Percentiles rank a stretch among this genome's conserved stretches.
Evolutionary conservation across 2,113 vertebrate species (phyloP).

Genomic region (Trachemys scripta): DNA sequence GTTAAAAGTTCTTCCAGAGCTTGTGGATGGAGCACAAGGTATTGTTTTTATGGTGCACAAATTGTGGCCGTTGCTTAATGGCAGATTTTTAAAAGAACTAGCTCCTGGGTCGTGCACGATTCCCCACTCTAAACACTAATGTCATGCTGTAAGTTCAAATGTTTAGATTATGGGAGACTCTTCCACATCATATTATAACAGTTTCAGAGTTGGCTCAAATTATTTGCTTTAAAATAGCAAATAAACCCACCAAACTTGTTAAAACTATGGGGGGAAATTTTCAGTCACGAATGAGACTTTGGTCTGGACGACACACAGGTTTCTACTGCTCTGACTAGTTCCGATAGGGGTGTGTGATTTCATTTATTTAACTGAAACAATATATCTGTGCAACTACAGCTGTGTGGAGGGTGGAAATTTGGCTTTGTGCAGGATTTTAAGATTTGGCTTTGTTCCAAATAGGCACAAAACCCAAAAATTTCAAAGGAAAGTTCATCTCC

Average conservation of each 20-base stretch:
- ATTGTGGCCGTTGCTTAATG: conserved; percentile 16
- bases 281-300: neutral
- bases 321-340: neutral
- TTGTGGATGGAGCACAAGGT: conserved; percentile 21
- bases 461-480: neutral
- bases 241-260: conserved; percentile 36
- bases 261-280: conserved; percentile 7
- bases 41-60: conserved; percentile 37
- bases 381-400: neutral
- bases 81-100: conserved; percentile 43
- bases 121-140: conserved; percentile 28
- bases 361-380: neutral
- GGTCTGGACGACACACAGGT: neutral
- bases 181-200: conserved; percentile 33
- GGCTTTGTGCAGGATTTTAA: neutral
- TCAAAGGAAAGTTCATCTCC: neutral
- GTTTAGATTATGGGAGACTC: conserved; percentile 53
- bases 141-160: conserved; percentile 28
- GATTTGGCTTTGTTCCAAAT: neutral
- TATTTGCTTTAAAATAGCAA: conserved; percentile 29
- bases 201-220: conserved; percentile 35
- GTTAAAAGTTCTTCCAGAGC: conserved; percentile 28
- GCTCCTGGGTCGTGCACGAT: conserved; percentile 23
- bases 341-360: neutral
- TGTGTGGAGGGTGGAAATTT: neutral